Evolutionary conservation across 2,888 invertebrate genomes (phyloP), one percentile per base, ranked within the genome.

Genomic region (Emmelina monodactyla): DNA sequence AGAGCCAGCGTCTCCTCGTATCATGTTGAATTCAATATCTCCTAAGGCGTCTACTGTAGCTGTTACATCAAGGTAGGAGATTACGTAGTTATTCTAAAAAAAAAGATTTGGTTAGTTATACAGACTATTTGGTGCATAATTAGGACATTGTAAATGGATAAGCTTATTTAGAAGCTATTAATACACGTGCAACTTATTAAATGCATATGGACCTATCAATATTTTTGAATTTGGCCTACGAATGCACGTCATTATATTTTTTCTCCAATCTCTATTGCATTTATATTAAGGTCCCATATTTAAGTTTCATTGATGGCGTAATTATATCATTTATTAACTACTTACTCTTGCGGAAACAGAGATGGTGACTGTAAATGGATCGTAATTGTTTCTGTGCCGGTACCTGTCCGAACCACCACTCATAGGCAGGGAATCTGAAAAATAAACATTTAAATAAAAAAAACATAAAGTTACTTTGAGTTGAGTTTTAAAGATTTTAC

Each of bases 341-440:
- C 36, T 37, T 45, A 76, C 78, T 62, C 62, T 79, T 2, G 71
- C 67, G 2, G 52, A 44, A 0, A 71, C 65, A 0, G 65, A 62
- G 34, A 75, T 49, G 0, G 70, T 70, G 2, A 76, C 67, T 28
- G 64, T 75, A 53, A 79, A 79, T 0, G 78, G 76, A 0, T 76
- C 75, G 22, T 60, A 72, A 49, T 76, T 76, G 37, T 78, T 72
- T 28, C 63, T 58, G 46, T 79, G 78, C 0, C 72, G 45, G 39
- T 58, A 71, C 3, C 72, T 52, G 28, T 79, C 78, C 0, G 75
- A 68, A 0, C 69, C 72, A 0, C 78, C 78, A 1, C 43, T 51
- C 73, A 78, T 73, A 1, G 78, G 76, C 2, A 73, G 40, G 1
- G 78, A 76, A 39, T 63, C 78, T 79, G 63, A 3, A 62, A 62